Evolutionary conservation across 2,888 invertebrate species (phyloP), one percentile per base, ranked within the genome.

Genomic region (Pheosia tremula): DNA sequence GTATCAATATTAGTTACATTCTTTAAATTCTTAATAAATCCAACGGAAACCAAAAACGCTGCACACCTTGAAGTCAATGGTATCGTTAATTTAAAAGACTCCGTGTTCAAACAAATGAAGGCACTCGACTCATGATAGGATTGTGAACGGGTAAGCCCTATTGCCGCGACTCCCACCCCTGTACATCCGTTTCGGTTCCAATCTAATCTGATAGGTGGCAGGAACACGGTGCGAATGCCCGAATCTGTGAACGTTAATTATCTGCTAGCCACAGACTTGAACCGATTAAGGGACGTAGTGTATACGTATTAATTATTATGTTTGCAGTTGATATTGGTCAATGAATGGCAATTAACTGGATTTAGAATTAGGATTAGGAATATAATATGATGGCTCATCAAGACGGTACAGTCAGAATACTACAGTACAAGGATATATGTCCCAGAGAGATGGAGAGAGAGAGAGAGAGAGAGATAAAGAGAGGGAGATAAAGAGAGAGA

Each of bases 231-330:
- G 62, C 65, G 72, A 62, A 58, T 64, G 43, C 62, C 61, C 55
- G 60, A 70, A 68, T 69, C 66, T 67, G 63, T 67, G 60, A 64
- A 64, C 68, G 63, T 67, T 74, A 72, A 72, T 76, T 75, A 71
- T 67, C 60, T 54, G 57, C 50, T 62, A 59, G 62, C 62, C 62
- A 45, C 64, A 39, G 65, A 63, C 58, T 63, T 63, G 62, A 67
- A 59, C 59, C 62, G 56, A 67, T 71, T 71, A 68, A 38, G n/a
- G 59, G 41, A 45, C 45, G 43, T 10, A 10, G 43, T 24, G 11
- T 9, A 11, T 55, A 39, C 13, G 55, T 55, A 54, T 54, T 56
- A 6, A 8, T 13, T 41, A 43, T 41, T 54, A 13, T 6, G 56
- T 41, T 13, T 56, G 43, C 39, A 4, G 54, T 38, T 10, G 38